Conservation (phyloP, 2,797 vertebrate genomes). For the Hoplostethus mediterraneus region DNA sequence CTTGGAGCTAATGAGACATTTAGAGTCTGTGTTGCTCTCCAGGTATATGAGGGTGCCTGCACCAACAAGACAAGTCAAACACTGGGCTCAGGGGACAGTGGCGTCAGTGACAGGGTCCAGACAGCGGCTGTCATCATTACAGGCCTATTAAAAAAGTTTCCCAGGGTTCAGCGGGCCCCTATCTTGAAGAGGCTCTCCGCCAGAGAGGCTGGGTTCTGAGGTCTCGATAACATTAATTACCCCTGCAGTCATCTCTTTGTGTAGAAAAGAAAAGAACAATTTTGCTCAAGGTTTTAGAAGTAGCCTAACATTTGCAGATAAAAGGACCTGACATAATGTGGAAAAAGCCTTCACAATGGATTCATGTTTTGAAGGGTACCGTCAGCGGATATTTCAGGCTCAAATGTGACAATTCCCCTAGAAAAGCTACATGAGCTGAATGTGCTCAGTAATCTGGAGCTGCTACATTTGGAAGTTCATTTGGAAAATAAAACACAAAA, state of each 20-base stretch:
- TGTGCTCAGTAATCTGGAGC: not conserved
- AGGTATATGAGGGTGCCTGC: slow-evolving; percentile 55
- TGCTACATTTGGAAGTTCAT: slow-evolving; percentile 9
- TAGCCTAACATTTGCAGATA: slow-evolving; percentile 25
- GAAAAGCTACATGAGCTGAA: not conserved
- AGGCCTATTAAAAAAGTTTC: slow-evolving; percentile 71
- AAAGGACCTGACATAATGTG: slow-evolving; percentile 2
- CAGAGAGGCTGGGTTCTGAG: slow-evolving; percentile 41
- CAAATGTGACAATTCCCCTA: slow-evolving; percentile 8
- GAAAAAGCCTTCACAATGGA: not conserved
- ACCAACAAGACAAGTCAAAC: slow-evolving; percentile 50
- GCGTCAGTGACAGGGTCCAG: slow-evolving; percentile 52
- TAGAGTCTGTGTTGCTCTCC: slow-evolving; percentile 61
- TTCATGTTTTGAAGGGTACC: slow-evolving; percentile 13
- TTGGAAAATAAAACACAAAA: not conserved
- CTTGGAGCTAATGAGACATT: slow-evolving; percentile 72
- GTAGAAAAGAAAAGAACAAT: slow-evolving; percentile 8
- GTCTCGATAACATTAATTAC: slow-evolving; percentile 60
- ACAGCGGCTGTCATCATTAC: slow-evolving; percentile 72
- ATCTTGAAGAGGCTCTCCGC: slow-evolving; percentile 41
- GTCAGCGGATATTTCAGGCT: not conserved
- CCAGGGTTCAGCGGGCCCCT: slow-evolving; percentile 42
- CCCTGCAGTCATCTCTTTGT: slow-evolving; percentile 36
- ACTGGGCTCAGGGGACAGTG: slow-evolving; percentile 43
- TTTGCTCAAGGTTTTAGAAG: slow-evolving; percentile 31